Percentiles rank a stretch among this genome's conserved stretches.
These are phyloP conservation scores for Lepidochrysops patricia DNA, from an alignment of 2,888 invertebrate genomes.

Conservation along the genomic window DNA sequence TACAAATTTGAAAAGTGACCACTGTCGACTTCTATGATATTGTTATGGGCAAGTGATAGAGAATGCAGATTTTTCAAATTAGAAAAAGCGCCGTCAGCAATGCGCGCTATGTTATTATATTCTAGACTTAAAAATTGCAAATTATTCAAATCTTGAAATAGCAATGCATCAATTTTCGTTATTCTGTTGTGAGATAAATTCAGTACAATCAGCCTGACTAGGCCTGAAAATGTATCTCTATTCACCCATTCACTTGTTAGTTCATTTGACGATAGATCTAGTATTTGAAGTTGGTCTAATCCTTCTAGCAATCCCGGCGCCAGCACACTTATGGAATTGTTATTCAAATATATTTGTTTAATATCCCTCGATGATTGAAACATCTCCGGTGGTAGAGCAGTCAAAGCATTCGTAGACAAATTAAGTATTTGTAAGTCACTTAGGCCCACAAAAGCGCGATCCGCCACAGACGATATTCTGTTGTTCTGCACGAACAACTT, in stretches of 20 bases:
- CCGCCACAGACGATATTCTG: slow-evolving; percentile 81
- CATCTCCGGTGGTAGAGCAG: slow-evolving; percentile 84
- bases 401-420: slow-evolving; percentile 85
- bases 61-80: slow-evolving; percentile 85
- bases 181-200: slow-evolving; percentile 84
- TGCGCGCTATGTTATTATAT: slow-evolving; percentile 79
- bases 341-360: slow-evolving; percentile 82
- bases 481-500: slow-evolving; percentile 84
- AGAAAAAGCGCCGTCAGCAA: slow-evolving; percentile 83
- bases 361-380: slow-evolving; percentile 83
- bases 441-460: slow-evolving; percentile 83
- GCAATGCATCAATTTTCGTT: slow-evolving; percentile 79
- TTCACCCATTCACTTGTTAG: slow-evolving; percentile 86
- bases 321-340: slow-evolving; percentile 83
- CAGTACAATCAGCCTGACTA: slow-evolving; percentile 82
- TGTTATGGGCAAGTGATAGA: slow-evolving; percentile 82
- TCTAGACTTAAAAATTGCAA: slow-evolving; percentile 84
- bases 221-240: slow-evolving; percentile 83
- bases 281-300: slow-evolving; percentile 80
- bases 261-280: slow-evolving; percentile 84
- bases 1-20: slow-evolving; percentile 82
- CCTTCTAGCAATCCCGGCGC: slow-evolving; percentile 84
- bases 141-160: slow-evolving; percentile 83
- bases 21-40: slow-evolving; percentile 79
- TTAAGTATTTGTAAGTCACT: slow-evolving; percentile 81